A percentile compares a stretch with the other conserved stretches of the same genome.
These are phyloP conservation scores for Nerophis ophidion DNA, from an alignment of 2,113 vertebrate genomes.

Conservation along the genomic window DNA sequence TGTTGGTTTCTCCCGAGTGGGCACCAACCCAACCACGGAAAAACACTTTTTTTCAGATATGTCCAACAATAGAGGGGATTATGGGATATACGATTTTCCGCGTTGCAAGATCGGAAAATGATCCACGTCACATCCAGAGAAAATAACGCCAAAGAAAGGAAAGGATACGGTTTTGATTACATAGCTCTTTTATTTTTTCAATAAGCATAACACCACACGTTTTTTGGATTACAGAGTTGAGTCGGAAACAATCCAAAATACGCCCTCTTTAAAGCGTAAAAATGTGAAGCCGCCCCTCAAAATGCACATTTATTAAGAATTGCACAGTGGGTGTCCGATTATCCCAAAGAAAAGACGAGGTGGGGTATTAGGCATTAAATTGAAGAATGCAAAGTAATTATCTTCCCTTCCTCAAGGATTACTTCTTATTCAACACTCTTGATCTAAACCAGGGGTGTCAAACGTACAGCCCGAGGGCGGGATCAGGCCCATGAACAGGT, in stretches of 20 bases:
- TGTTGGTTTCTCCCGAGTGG: conserved; percentile 23
- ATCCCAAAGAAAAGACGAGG: conserved; percentile 20
- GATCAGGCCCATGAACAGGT: no score
- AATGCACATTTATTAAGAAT: conserved; percentile 23
- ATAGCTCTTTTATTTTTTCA: conserved; percentile 16
- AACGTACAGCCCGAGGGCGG: no score
- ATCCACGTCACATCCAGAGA: conserved; percentile 20
- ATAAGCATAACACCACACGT: neutral
- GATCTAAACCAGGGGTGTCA: neutral
- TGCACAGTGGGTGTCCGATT: conserved; percentile 32
- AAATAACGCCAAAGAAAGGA: conserved; percentile 27
- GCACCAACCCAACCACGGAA: conserved; percentile 30
- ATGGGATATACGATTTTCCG: conserved; percentile 44
- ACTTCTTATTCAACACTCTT: neutral
- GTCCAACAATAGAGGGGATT: conserved; percentile 48
- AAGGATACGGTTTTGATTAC: conserved; percentile 26
- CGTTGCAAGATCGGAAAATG: conserved; percentile 30
- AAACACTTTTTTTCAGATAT: conserved; percentile 39
- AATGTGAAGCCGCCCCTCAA: conserved; percentile 18
- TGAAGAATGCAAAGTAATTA: conserved; percentile 22
- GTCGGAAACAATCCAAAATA: conserved; percentile 11
- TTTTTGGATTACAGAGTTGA: neutral
- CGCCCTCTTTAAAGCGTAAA: neutral
- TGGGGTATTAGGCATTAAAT: conserved; percentile 23
- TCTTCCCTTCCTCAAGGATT: conserved; percentile 15